phyloP scores from a whole-genome alignment of 2,888 invertebrate genomes.

The Aelia acuminata region DNA sequence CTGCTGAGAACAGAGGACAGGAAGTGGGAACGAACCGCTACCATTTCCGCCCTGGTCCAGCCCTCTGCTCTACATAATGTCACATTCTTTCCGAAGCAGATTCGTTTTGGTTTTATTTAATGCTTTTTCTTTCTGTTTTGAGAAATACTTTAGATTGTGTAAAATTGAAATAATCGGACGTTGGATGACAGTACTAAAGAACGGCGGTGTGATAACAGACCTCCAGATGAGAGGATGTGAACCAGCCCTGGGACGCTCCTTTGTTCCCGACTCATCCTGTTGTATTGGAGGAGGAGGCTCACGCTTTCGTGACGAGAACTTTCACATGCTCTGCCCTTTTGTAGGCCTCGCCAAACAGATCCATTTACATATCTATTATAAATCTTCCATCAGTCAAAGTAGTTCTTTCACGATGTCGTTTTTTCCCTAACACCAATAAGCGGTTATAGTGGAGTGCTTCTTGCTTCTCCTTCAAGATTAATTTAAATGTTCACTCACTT shows the following conservation, averaged over 20 bases:
- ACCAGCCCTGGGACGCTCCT: not conserved
- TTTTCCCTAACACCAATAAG: too few relatives aligned
- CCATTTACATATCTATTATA: constrained; percentile 1
- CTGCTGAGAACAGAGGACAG: constrained; percentile 20
- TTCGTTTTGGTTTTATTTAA: not conserved
- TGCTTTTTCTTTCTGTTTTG: not conserved
- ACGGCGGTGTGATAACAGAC: not conserved
- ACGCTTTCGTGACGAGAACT: constrained; percentile 42
- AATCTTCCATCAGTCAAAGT: not conserved
- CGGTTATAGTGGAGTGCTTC: too few relatives aligned
- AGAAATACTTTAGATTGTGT: too few relatives aligned
- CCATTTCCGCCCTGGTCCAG: not conserved
- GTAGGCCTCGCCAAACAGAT: constrained; percentile 24
- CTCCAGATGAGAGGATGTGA: not conserved
- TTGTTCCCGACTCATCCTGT: constrained; percentile 39
- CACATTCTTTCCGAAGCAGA: not conserved
- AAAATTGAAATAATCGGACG: too few relatives aligned
- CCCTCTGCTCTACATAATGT: not conserved
- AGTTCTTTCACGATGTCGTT: not conserved
- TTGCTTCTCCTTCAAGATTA: too few relatives aligned
- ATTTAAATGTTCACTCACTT: too few relatives aligned
- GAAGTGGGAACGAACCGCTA: constrained; percentile 8
- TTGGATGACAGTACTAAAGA: not conserved
- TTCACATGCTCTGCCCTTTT: constrained; percentile 29
- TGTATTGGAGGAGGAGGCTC: constrained; percentile 26